Evolutionary conservation across 2,888 invertebrate genomes (phyloP).

Genomic region (Drosophila formosana): DNA sequence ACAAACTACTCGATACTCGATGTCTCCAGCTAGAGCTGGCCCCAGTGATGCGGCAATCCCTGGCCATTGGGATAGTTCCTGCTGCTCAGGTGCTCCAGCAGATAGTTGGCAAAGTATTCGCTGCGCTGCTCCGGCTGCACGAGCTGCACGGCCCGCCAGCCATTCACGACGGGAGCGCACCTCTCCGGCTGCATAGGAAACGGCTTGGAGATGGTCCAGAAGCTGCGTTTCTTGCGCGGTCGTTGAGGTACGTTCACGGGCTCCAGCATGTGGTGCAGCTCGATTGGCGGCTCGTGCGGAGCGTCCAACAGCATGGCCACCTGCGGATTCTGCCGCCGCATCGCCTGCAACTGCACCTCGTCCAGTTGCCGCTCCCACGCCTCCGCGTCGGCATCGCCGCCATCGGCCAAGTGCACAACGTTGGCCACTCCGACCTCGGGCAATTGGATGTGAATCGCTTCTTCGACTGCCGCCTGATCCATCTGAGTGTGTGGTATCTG

Average conservation of each 20-base stretch:
- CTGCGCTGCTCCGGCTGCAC: conserved; percentile 46
- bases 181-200: conserved; percentile 48
- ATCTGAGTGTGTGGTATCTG: not conserved
- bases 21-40: conserved; percentile 53
- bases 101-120: conserved; percentile 69
- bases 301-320: conserved; percentile 59
- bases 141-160: conserved; percentile 47
- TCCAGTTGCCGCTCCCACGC: conserved; percentile 38
- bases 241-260: conserved; percentile 43
- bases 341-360: conserved; percentile 29
- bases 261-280: conserved; percentile 38
- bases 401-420: conserved; percentile 16
- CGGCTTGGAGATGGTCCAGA: conserved; percentile 56
- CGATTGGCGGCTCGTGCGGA: conserved; percentile 63
- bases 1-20: conserved; percentile 1
- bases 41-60: conserved; percentile 67
- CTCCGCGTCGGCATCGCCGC: conserved; percentile 9
- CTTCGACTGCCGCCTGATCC: conserved; percentile 2
- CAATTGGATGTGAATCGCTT: conserved; percentile 5
- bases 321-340: conserved; percentile 35
- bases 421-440: conserved; percentile 9
- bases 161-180: conserved; percentile 51
- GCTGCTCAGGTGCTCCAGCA: conserved; percentile 65
- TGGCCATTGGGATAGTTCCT: conserved; percentile 68
- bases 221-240: conserved; percentile 65